phyloP scores from a whole-genome alignment of 2,888 invertebrate species.

The Papilio elwesi region DNA sequence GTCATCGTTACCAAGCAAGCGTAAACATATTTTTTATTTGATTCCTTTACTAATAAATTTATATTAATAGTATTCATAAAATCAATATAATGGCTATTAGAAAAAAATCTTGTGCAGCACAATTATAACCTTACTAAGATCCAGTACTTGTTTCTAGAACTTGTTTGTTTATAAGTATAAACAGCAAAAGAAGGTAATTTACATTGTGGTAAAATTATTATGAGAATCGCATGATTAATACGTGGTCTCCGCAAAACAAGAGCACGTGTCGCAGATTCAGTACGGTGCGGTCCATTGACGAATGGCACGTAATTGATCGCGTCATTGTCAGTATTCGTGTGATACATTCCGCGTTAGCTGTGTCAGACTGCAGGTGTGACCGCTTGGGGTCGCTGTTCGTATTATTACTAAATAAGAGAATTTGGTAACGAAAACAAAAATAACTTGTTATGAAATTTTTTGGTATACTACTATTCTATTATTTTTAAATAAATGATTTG shows the following conservation, averaged over 20 bases:
- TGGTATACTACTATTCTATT: too few species aligned
- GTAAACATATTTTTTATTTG: too few species aligned
- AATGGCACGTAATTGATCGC: slow-evolving; percentile 1
- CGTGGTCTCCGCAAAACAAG: neutral
- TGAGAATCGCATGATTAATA: neutral
- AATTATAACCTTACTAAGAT: too few species aligned
- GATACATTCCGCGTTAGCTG: neutral
- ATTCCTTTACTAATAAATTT: too few species aligned
- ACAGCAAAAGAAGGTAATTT: neutral
- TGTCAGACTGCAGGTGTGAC: slow-evolving; percentile 4
- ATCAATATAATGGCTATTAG: neutral
- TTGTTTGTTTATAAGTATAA: neutral
- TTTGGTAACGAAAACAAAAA: neutral
- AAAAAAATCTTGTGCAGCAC: neutral
- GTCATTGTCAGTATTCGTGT: slow-evolving; percentile 6
- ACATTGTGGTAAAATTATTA: neutral
- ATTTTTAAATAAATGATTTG: neutral
- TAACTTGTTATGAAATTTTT: neutral
- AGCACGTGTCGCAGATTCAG: slow-evolving; percentile 1
- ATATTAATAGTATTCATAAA: neutral
- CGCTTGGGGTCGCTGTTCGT: neutral
- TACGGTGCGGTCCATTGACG: slow-evolving; percentile 1
- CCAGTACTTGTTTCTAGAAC: neutral
- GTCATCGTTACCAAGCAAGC: neutral
- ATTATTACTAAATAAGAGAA: neutral